Evolutionary conservation across 2,797 vertebrate genomes (phyloP).

Genomic region (Semotilus atromaculatus): DNA sequence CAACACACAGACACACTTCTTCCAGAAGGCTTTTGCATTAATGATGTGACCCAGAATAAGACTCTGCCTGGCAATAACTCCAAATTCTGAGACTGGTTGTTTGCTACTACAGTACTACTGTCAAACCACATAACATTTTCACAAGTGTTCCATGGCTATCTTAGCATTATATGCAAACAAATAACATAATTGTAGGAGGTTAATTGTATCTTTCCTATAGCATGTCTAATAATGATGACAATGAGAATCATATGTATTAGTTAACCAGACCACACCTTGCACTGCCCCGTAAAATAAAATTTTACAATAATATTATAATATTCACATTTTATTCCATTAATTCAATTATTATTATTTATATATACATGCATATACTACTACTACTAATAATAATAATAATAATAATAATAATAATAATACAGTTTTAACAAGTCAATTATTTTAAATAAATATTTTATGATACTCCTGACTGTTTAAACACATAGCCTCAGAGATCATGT

Average conservation of each 20-base stretch:
- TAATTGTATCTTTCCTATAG: not conserved
- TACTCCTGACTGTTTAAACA: not conserved
- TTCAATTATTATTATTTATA: not conserved
- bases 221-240: not conserved
- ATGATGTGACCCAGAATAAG: conserved; percentile 60
- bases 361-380: not conserved
- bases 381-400: not conserved
- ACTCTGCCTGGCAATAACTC: not conserved
- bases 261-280: not conserved
- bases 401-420: no score
- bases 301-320: not conserved
- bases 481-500: not conserved
- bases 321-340: not conserved
- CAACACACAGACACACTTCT: conserved; percentile 61
- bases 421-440: not conserved
- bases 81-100: not conserved
- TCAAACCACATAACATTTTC: not conserved
- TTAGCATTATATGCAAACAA: not conserved
- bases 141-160: not conserved
- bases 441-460: not conserved
- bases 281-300: not conserved
- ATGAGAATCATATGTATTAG: not conserved
- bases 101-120: not conserved
- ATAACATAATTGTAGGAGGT: not conserved
- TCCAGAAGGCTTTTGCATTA: conserved; percentile 64